Percentiles rank a stretch among this genome's conserved stretches.
These are phyloP conservation scores for Carterocephalus palaemon DNA, from an alignment of 2,888 invertebrate genomes.

Conservation along the genomic window DNA sequence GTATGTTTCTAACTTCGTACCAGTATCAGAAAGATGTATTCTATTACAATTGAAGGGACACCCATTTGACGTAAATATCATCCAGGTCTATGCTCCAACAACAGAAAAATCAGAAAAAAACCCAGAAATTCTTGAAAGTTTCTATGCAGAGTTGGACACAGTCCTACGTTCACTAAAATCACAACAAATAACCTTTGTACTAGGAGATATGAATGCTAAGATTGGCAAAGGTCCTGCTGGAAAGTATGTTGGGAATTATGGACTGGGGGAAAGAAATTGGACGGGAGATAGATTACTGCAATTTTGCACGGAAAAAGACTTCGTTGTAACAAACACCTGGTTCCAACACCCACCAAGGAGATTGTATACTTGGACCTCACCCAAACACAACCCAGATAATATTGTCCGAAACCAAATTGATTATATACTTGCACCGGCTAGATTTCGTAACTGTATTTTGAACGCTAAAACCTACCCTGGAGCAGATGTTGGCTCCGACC, in stretches of 20 bases:
- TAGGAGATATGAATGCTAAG: constrained; percentile 19
- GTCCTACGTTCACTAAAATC: background rate
- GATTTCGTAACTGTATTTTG: too few species aligned
- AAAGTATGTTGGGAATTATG: constrained; percentile 4
- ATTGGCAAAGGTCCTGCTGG: constrained; percentile 2
- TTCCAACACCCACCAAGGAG: constrained; percentile 15
- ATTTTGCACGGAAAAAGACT: constrained; percentile 24
- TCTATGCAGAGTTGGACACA: background rate
- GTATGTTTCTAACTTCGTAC: background rate
- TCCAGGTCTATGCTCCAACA: background rate
- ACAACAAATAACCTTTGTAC: constrained; percentile 8
- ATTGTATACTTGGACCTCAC: constrained; percentile 13
- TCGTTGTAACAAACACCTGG: constrained; percentile 20
- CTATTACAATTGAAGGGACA: background rate
- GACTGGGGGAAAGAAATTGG: constrained; percentile 14
- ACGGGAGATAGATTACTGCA: constrained; percentile 18
- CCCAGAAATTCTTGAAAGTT: background rate
- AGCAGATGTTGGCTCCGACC: too few species aligned
- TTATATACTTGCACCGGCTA: too few species aligned
- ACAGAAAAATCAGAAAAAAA: background rate
- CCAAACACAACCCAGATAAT: background rate
- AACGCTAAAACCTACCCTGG: too few species aligned
- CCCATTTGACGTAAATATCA: background rate
- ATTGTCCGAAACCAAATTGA: background rate
- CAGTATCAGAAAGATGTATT: background rate